These are phyloP conservation scores for Pseudomyrmex dendroicus DNA, from an alignment of 1,140 invertebrate genomes.

Conservation along the genomic window DNA sequence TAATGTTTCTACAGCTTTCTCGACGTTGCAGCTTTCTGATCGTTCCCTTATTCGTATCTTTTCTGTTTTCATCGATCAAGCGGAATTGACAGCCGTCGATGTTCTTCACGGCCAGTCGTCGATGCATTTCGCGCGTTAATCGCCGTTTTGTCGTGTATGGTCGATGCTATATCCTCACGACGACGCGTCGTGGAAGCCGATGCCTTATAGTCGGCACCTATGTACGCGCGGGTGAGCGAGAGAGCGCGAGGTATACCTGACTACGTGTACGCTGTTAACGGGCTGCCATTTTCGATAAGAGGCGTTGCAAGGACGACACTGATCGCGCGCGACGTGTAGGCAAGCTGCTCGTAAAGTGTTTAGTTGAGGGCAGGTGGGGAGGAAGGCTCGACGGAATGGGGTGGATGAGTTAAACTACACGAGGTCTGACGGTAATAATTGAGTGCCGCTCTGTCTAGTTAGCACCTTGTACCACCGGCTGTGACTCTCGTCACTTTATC, in stretches of 20 bases:
- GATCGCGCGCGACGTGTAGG: constrained; percentile 83
- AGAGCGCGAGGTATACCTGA: constrained; percentile 42
- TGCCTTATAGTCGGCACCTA: constrained; percentile 31
- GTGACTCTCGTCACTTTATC: constrained; percentile 82
- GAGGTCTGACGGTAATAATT: constrained; percentile 85
- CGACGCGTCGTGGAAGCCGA: constrained; percentile 43
- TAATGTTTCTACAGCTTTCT: too few species aligned
- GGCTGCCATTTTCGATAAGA: constrained; percentile 84
- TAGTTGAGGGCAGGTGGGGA: constrained; percentile 80
- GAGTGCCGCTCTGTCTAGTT: constrained; percentile 85
- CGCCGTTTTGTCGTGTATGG: constrained; percentile 25
- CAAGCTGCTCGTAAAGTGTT: constrained; percentile 85
- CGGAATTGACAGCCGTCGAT: constrained; percentile 27
- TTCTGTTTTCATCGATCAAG: constrained; percentile 7
- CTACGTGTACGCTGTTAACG: constrained; percentile 79
- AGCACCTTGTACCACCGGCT: constrained; percentile 74
- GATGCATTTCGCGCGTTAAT: constrained; percentile 46
- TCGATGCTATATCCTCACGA: constrained; percentile 54
- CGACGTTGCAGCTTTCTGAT: neutral
- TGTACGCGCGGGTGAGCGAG: constrained; percentile 12
- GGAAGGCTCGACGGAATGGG: constrained; percentile 71
- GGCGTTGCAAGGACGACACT: constrained; percentile 81
- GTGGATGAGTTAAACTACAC: constrained; percentile 83
- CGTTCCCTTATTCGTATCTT: neutral
- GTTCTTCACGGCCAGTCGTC: constrained; percentile 11